A percentile compares a stretch with the other conserved stretches of the same genome.
Evolutionary conservation across 2,888 invertebrate genomes (phyloP).

Genomic region (Drosophila falleni): DNA sequence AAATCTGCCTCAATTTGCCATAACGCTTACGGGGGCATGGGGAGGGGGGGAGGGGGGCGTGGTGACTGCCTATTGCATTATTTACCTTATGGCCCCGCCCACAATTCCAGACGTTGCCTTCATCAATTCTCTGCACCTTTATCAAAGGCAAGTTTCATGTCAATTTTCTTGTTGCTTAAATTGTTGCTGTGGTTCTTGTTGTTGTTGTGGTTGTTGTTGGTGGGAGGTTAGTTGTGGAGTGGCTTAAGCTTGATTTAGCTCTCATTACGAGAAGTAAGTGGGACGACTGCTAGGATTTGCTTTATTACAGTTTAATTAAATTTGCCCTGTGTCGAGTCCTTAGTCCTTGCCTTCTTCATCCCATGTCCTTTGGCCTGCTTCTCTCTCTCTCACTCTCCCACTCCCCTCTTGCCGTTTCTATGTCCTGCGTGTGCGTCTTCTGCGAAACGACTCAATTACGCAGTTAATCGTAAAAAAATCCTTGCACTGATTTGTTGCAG

Average conservation of each 20-base stretch:
- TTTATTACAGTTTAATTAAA: constrained; percentile 86
- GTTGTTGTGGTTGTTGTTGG: constrained; percentile 27
- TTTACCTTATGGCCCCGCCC: constrained; percentile 50
- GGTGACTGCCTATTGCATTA: constrained; percentile 73
- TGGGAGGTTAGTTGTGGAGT: constrained; percentile 76
- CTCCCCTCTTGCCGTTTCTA: constrained; percentile 14
- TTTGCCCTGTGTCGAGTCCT: constrained; percentile 50
- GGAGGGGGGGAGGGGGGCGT: constrained; percentile 14
- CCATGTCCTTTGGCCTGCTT: constrained; percentile 7
- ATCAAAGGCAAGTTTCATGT: constrained; percentile 75
- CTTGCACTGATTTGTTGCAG: constrained; percentile 85
- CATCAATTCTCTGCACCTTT: constrained; percentile 46
- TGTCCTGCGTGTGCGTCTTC: constrained; percentile 49
- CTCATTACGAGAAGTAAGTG: constrained; percentile 74
- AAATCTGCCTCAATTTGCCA: constrained; percentile 84
- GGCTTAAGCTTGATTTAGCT: constrained; percentile 84
- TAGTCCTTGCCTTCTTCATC: not conserved
- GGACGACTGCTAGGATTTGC: constrained; percentile 77
- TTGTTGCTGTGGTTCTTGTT: constrained; percentile 35
- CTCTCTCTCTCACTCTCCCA: not conserved
- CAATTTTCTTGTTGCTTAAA: constrained; percentile 65
- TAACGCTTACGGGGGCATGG: constrained; percentile 45
- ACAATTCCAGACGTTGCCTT: constrained; percentile 3
- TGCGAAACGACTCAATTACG: constrained; percentile 83
- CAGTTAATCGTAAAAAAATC: constrained; percentile 85